Conservation (phyloP, 2,888 invertebrate genomes). For the Adelphocoris suturalis region DNA sequence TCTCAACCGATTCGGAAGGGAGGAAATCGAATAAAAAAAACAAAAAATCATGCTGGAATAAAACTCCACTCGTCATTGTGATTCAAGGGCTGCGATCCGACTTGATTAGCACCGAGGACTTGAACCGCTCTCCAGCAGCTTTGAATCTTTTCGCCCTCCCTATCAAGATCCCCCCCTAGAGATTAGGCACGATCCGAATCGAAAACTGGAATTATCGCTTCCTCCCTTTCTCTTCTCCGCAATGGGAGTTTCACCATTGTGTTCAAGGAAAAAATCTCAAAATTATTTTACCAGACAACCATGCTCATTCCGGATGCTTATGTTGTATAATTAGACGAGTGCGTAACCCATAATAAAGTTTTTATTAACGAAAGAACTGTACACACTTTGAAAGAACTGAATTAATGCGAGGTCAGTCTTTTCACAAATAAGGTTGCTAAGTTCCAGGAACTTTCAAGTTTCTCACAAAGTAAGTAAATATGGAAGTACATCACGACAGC, state of each 20-base stretch:
- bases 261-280: neutral
- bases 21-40: neutral
- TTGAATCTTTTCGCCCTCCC: slow-evolving; percentile 23
- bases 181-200: slow-evolving; percentile 39
- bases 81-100: slow-evolving; percentile 14
- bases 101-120: slow-evolving; percentile 16
- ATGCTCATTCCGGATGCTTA: no score
- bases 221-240: neutral
- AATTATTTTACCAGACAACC: neutral
- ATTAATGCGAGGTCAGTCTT: no score
- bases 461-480: no score
- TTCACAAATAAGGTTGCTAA: no score
- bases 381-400: no score
- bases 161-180: neutral
- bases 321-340: no score
- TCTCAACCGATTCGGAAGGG: neutral
- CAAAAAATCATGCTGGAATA: neutral
- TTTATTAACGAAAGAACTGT: no score
- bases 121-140: neutral
- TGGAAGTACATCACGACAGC: no score
- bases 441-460: no score
- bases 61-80: slow-evolving; percentile 27
- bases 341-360: no score
- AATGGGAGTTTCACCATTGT: neutral
- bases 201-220: slow-evolving; percentile 32